Evolutionary conservation across 1,140 invertebrate genomes (phyloP).

Genomic region (Anadara kagoshimensis): DNA sequence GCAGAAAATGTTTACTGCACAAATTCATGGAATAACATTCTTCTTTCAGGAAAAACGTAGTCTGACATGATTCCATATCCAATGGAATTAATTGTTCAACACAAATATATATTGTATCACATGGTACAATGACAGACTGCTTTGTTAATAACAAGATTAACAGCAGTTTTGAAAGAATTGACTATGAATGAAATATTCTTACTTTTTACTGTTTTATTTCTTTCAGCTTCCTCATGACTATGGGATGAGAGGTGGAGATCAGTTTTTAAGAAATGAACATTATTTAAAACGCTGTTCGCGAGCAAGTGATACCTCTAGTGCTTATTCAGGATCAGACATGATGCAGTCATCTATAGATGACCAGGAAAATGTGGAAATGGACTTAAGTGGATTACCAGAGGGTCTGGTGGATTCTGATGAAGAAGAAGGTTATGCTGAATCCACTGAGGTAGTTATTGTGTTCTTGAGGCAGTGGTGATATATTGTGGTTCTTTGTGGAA

Average conservation of each 20-base stretch:
- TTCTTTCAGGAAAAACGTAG: no score
- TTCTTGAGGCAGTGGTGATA: background rate
- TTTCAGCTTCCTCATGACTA: constrained; percentile 62
- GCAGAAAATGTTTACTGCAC: no score
- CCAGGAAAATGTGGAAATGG: constrained; percentile 82
- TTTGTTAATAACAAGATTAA: no score
- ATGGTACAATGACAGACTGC: no score
- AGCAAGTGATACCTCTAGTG: constrained; percentile 94
- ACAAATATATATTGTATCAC: no score
- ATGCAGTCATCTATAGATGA: constrained; percentile 83
- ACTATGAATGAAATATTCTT: no score
- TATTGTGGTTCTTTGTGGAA: background rate
- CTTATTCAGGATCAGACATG: constrained; percentile 94
- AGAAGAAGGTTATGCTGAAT: constrained; percentile 87
- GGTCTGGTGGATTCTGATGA: constrained; percentile 91
- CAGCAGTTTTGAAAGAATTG: no score
- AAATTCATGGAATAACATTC: no score
- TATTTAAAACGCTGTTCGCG: constrained; percentile 90
- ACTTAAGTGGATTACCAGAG: constrained; percentile 90
- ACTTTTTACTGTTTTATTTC: no score
- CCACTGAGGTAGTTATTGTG: constrained; percentile 81
- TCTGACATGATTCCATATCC: no score
- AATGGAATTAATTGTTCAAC: no score
- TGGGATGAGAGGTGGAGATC: constrained; percentile 72
- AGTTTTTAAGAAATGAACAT: constrained; percentile 55